Evolutionary conservation across 2,888 invertebrate genomes (phyloP), one percentile per base, ranked within the genome.

Genomic region (Sepioteuthis lessoniana): DNA sequence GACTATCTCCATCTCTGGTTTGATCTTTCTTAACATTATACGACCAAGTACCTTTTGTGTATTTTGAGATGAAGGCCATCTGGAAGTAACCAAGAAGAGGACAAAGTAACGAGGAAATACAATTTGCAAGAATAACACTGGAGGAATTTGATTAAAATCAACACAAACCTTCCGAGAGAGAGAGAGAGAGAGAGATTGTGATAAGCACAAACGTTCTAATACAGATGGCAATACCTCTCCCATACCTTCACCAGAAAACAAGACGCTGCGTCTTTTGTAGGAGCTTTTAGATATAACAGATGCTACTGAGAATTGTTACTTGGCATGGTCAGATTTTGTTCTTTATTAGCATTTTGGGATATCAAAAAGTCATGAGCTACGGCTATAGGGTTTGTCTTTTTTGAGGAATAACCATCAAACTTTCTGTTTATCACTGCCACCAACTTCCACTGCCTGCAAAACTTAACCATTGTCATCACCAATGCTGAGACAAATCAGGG

Each of bases 11-110:
- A 60, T 60, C 60, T 60, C 28, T 31, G 60, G 31, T 28, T 60
- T 60, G 60, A 60, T 60, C 60, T 28, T 31, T 8, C 60, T 76
- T n/a, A 25, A 13, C n/a, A 76, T 76, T 76, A 76, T 76, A 76
- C 35, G 76, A 76, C 35, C 76, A 76, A 76, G n/a, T 76, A 76
- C 76, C 76, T 76, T 76, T 76, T 76, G 76, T n/a, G 76, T 35
- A 76, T 76, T 76, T 76, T 76, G 76, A 76, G 76, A 76, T 76
- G n/a, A 76, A 76, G n/a, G 76, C n/a, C 76, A 76, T 76, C 76
- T 76, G 76, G 76, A 76, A 76, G 16, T 76, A n/a, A 76, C 76
- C 35, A 76, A 76, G n/a, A 16, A 76, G 76, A 35, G 76, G 76
- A 76, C 76, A 76, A 76, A n/a, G 76, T 76, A 0, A 76, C 76